Percentiles rank a stretch among this genome's conserved stretches.
These are phyloP conservation scores for Alosa alosa DNA, from an alignment of 2,113 vertebrate species.

Conservation along the genomic window DNA sequence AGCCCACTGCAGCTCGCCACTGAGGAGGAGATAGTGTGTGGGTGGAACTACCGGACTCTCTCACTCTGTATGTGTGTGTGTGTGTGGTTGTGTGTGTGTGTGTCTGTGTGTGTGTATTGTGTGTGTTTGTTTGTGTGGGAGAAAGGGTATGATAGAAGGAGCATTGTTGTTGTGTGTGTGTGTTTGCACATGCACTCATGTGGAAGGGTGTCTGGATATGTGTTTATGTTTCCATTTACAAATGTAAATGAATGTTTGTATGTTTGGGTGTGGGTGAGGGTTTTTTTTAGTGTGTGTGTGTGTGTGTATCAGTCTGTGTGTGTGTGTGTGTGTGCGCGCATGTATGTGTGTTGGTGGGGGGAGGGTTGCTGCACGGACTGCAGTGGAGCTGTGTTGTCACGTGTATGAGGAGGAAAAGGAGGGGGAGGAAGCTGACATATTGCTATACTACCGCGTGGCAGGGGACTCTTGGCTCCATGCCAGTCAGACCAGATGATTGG, in stretches of 20 bases:
- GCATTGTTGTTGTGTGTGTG: too few species aligned
- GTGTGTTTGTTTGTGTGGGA: too few species aligned
- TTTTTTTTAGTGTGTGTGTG: too few species aligned
- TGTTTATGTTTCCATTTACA: not conserved
- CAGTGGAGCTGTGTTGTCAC: not conserved
- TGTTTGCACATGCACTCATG: too few species aligned
- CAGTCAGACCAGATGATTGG: not conserved
- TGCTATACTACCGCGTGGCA: not conserved
- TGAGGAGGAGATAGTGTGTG: not conserved
- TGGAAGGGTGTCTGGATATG: not conserved
- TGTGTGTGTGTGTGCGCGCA: not conserved
- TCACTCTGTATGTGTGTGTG: not conserved
- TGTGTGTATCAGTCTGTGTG: not conserved
- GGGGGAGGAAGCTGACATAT: not conserved
- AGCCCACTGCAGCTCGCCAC: conserved; percentile 8
- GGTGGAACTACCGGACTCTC: too few species aligned
- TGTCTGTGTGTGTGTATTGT: too few species aligned
- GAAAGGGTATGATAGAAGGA: too few species aligned
- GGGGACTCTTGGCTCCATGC: not conserved
- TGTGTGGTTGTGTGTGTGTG: conserved; percentile 14
- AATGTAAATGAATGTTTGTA: not conserved
- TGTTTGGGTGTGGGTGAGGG: not conserved
- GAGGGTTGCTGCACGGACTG: not conserved
- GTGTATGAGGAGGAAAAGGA: too few species aligned
- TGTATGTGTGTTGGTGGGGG: not conserved